Base-by-base conservation (phyloP, 2,797 vertebrate species). In the Pseudochirops cupreus region DNA sequence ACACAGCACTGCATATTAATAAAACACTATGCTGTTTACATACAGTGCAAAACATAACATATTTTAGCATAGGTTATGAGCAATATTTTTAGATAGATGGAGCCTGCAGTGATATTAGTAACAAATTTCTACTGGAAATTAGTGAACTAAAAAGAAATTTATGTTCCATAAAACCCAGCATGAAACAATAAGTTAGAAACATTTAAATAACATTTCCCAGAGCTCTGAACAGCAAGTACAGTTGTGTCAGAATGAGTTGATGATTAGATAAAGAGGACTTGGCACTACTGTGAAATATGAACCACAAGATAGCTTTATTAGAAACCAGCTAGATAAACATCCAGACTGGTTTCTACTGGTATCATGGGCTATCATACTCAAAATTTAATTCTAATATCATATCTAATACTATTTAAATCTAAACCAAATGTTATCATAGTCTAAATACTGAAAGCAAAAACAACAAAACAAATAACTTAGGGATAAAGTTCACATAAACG, bases 61-160 rank as follows among this genome's bases (percentile, higher is more conserved):
- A 97, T 97, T 98, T 97, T 97, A 97, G 96, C 0, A 0, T 94
- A 98, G 97, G 96, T 97, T 98, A 98, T 96, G 93, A 98, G 97
- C 97, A 97, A 97, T 98, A 98, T 98, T 98, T 98, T 97, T 97
- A 97, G 97, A 98, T 97, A 96, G 94, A 98, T 98, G 96, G 97
- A 96, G 96, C 96, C 96, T 97, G 96, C 96, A 97, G 97, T 97
- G 96, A 96, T 98, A 97, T 97, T 98, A 97, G 96, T 95, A 98
- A 98, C 96, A 97, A 97, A 97, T 93, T 96, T 97, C 97, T 97
- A 95, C 95, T 97, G 95, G 97, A 98, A 98, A 97, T 98, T 98
- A 98, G 97, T 97, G 93, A 93, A 59, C 97, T 97, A 97, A 97
- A 98, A 97, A 97, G 95, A 97, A 98, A 98, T 98, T 98, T 97